Conservation (phyloP, 2,888 invertebrate genomes). For the Gryllus longicercus region DNA sequence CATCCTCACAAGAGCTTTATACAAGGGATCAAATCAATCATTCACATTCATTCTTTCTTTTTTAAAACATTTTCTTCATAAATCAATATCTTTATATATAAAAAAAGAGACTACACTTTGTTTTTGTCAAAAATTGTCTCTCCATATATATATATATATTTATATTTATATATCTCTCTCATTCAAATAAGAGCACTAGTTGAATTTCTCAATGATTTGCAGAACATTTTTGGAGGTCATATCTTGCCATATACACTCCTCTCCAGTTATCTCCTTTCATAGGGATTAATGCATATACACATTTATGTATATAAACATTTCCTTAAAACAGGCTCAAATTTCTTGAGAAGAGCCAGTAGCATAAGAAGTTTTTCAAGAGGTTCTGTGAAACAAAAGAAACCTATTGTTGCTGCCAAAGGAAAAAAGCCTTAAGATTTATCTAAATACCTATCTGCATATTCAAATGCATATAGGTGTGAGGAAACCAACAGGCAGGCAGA, state of each 20-base stretch:
- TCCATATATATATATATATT: constrained; percentile 11
- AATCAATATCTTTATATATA: constrained; percentile 17
- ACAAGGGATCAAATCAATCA: background rate
- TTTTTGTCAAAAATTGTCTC: constrained; percentile 17
- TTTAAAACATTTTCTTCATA: constrained; percentile 17
- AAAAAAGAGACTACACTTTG: constrained; percentile 11
- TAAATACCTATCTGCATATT: background rate
- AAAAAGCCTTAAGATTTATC: background rate
- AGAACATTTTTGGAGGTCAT: constrained; percentile 5
- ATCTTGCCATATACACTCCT: constrained; percentile 1
- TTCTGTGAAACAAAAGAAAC: background rate
- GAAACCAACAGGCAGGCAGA: background rate
- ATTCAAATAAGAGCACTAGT: constrained; percentile 17
- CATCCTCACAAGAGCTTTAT: background rate
- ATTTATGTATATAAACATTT: background rate
- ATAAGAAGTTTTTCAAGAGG: background rate
- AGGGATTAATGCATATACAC: background rate
- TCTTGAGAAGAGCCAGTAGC: background rate
- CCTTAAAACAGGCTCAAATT: background rate
- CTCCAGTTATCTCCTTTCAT: background rate
- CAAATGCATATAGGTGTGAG: background rate
- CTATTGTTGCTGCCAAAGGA: background rate
- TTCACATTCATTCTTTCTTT: background rate
- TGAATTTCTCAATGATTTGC: background rate
- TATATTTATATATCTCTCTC: constrained; percentile 3